Percentiles rank a stretch among this genome's conserved stretches.
Conservation (phyloP, 2,888 invertebrate genomes). For the Tyria jacobaeae region DNA sequence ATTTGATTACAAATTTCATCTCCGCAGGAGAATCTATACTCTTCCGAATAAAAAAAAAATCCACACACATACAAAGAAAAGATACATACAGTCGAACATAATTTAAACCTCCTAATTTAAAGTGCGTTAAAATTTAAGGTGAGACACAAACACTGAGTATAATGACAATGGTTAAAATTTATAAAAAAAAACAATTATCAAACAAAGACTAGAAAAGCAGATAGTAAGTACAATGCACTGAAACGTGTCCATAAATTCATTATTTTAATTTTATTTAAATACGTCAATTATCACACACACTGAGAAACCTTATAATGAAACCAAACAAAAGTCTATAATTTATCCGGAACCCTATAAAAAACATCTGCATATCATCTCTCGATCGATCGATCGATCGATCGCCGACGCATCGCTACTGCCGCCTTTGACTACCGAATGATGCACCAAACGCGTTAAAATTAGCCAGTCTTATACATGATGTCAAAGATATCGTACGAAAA, state of each 20-base stretch:
- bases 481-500: constrained; percentile 70
- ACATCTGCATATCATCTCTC: constrained; percentile 68
- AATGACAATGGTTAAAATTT: no score
- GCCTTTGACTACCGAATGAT: constrained; percentile 55
- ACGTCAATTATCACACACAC: background rate
- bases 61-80: no score
- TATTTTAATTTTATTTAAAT: constrained; percentile 9
- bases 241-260: background rate
- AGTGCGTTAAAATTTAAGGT: no score
- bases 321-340: constrained; percentile 14
- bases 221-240: background rate
- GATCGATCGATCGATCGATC: constrained; percentile 24
- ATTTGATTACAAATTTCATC: no score
- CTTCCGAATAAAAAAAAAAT: no score
- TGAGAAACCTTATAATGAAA: constrained; percentile 22
- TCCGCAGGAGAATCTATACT: no score
- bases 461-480: constrained; percentile 83
- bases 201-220: no score
- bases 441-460: constrained; percentile 75
- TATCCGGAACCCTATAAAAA: constrained; percentile 52
- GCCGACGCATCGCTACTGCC: constrained; percentile 23
- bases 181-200: no score
- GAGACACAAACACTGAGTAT: no score
- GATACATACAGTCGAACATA: no score
- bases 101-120: no score